These are phyloP conservation scores for Bubo scandiacus DNA, from an alignment of 2,113 vertebrate genomes.

Conservation along the genomic window DNA sequence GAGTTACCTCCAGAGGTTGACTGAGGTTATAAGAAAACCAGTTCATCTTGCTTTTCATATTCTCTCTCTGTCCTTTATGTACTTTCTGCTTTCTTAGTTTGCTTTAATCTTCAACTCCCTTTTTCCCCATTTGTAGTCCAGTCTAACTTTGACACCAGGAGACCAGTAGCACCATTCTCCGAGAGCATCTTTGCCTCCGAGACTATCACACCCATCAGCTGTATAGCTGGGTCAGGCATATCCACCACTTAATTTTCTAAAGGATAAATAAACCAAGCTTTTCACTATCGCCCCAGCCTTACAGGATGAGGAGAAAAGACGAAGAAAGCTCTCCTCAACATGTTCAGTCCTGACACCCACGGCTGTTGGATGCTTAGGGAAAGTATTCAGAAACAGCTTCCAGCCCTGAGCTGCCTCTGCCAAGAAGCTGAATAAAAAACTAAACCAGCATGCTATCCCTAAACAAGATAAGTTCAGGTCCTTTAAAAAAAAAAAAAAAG, in stretches of 20 bases:
- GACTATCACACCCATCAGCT: not conserved
- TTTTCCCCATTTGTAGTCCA: not conserved
- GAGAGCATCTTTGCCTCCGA: not conserved
- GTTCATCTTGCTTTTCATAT: not conserved
- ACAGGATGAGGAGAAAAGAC: not conserved
- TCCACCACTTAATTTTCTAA: not conserved
- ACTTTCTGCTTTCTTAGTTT: not conserved
- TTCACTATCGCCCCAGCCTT: rapidly evolving
- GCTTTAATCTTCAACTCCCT: not conserved
- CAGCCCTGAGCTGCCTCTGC: not conserved
- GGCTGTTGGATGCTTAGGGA: not conserved
- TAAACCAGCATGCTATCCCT: not conserved
- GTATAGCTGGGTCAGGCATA: not conserved
- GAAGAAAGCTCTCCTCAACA: not conserved
- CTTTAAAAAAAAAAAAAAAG: too few species aligned
- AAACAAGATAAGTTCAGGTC: not conserved
- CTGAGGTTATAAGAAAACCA: not conserved
- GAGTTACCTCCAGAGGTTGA: not conserved
- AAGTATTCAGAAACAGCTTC: not conserved
- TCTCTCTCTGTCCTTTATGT: not conserved
- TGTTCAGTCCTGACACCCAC: not conserved
- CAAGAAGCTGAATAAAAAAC: not conserved
- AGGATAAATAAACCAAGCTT: not conserved
- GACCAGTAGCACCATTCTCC: not conserved
- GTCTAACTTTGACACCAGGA: not conserved